These are phyloP conservation scores for Apostichopus japonicus DNA, from an alignment of 35 echinoderm and acorn worm species.

Conservation along the genomic window DNA sequence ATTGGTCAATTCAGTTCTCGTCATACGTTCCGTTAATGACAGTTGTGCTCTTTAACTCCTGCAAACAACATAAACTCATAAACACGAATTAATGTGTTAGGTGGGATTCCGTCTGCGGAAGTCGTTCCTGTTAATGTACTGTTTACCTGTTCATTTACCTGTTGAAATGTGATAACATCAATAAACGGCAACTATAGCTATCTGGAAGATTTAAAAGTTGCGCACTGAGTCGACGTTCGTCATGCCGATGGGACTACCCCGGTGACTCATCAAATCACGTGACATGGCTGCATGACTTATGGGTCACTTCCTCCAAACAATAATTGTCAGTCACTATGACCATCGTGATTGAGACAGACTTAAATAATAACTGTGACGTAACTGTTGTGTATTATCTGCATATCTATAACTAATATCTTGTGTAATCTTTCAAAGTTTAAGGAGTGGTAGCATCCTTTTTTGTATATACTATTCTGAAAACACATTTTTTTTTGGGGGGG, in stretches of 20 bases:
- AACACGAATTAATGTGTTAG: not conserved
- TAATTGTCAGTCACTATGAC: no score
- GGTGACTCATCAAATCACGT: not conserved
- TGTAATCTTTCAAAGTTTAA: not conserved
- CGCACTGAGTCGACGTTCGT: not conserved
- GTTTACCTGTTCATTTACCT: not conserved
- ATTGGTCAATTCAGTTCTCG: not conserved
- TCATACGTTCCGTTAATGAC: not conserved
- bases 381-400: no score
- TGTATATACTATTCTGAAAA: no score
- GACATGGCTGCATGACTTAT: not conserved
- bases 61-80: not conserved
- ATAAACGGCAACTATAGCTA: not conserved
- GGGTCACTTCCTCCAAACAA: no score
- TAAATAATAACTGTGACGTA: no score
- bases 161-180: not conserved
- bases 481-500: no score
- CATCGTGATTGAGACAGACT: no score
- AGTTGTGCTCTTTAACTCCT: not conserved
- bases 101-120: not conserved
- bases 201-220: not conserved
- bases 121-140: not conserved
- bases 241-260: not conserved
- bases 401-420: not conserved
- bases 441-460: not conserved